Evolutionary conservation across 2,113 vertebrate species (phyloP), one percentile per base, ranked within the genome.

Genomic region (Ariopsis seemanni): DNA sequence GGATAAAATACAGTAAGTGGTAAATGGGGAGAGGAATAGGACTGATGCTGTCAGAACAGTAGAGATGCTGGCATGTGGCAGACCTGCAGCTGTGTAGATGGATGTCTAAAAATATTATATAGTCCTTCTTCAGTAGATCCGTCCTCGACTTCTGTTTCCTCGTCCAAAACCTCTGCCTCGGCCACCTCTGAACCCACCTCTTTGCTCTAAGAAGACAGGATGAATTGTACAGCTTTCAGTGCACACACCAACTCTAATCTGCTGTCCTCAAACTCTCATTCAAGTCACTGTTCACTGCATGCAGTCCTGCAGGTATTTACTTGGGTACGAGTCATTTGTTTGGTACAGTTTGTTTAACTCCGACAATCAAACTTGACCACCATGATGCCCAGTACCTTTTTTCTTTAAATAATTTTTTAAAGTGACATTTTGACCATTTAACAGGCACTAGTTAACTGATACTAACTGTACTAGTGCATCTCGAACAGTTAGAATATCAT

Each of bases 171-270:
- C 97, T 93, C 97, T 93, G 27, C 97, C 97, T 89, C 98, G 93
- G 63, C 97, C 97, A 42, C 98, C 97, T 65, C 98, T 95, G 94
- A 99, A 99, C 87, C 97, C 97, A 48, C 98, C 98, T 91, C 97
- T 97, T 91, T 99, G 97, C 90, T 99, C 98, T 99, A 95, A 67
- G 93, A 94, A 53, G 80, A 30, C 87, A 87, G 88, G 11, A 82
- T 80, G 6, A 63, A 55, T 85, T 77, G 52, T 7, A 75, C 27
- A 50, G 5, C 22, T 82, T 48, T 65, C 27, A 83, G 6, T 4
- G 5, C 57, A 50, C 30, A 63, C 5, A 9, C 30, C 27, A 9
- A 75, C 15, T 42, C 42, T 0, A 5, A 72, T 34, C 71, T 7
- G 7, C 7, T 48, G 15, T 48, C 7, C 4, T 50, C 20, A 5